These are phyloP conservation scores for Helogale parvula DNA, from an alignment of 2,113 vertebrate species.

Conservation along the genomic window DNA sequence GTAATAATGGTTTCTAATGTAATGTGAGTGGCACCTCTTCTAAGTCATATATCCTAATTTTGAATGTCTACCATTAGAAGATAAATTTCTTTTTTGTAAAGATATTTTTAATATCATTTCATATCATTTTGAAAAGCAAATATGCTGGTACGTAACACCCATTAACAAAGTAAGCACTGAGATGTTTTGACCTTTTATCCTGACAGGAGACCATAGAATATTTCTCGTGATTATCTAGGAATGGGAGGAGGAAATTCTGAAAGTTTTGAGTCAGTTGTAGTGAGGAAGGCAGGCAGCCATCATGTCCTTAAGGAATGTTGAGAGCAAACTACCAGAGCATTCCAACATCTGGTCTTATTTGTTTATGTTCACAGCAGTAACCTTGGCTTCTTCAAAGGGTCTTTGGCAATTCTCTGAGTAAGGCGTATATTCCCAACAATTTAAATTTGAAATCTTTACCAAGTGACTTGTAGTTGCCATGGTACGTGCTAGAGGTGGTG, in stretches of 20 bases:
- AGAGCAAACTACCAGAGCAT: background rate
- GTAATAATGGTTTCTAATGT: background rate
- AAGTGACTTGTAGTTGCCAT: background rate
- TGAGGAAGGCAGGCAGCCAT: background rate
- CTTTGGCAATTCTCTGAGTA: background rate
- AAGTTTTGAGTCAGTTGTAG: background rate
- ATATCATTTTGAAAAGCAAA: background rate
- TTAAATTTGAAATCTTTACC: background rate
- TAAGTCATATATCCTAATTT: background rate
- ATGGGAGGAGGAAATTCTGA: background rate
- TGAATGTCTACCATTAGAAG: background rate
- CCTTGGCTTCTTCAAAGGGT: background rate
- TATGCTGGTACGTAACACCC: background rate
- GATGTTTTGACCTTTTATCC: background rate
- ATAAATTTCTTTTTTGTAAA: constrained; percentile 2
- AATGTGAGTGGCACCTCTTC: background rate
- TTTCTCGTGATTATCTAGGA: background rate
- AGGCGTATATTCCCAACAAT: background rate
- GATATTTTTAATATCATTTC: background rate
- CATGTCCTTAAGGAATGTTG: background rate
- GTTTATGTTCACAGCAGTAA: background rate
- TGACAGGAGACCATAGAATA: background rate
- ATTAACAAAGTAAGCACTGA: background rate
- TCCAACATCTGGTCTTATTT: background rate
- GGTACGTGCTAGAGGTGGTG: background rate